phyloP scores from a whole-genome alignment of 2,113 vertebrate genomes.

The Rostratula benghalensis region DNA sequence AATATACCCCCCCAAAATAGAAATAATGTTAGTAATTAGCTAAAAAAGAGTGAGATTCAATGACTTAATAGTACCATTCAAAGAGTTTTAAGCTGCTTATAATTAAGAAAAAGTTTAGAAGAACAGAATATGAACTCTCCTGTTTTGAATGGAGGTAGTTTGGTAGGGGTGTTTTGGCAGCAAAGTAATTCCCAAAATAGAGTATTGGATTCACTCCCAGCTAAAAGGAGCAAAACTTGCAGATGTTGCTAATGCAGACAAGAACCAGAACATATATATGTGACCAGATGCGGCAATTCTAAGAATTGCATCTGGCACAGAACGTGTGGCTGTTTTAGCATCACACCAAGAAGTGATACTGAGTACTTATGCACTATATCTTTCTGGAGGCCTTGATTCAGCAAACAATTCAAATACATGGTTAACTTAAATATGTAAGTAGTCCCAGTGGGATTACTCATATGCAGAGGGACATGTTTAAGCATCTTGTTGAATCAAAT shows the following conservation, averaged over 20 bases:
- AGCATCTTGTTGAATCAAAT: not conserved
- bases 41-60: constrained; percentile 51
- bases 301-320: constrained; percentile 27
- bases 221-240: constrained; percentile 61
- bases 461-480: not conserved
- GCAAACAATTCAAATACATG: not conserved
- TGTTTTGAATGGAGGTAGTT: constrained; percentile 64
- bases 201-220: constrained; percentile 52
- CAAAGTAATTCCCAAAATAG: constrained; percentile 54
- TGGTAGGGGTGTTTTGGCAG: constrained; percentile 55
- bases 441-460: not conserved
- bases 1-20: constrained; percentile 55
- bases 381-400: not conserved
- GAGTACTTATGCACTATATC: not conserved
- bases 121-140: constrained; percentile 34
- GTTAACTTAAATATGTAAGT: not conserved
- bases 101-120: constrained; percentile 63
- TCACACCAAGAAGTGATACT: not conserved
- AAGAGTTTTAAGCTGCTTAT: constrained; percentile 52
- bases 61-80: constrained; percentile 59
- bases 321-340: not conserved
- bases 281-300: not conserved
- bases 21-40: constrained; percentile 67
- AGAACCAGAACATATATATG: not conserved
- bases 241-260: constrained; percentile 59